Evolutionary conservation across 2,797 vertebrate species (phyloP), one percentile per base, ranked within the genome.

Genomic region (Selene dorsalis): DNA sequence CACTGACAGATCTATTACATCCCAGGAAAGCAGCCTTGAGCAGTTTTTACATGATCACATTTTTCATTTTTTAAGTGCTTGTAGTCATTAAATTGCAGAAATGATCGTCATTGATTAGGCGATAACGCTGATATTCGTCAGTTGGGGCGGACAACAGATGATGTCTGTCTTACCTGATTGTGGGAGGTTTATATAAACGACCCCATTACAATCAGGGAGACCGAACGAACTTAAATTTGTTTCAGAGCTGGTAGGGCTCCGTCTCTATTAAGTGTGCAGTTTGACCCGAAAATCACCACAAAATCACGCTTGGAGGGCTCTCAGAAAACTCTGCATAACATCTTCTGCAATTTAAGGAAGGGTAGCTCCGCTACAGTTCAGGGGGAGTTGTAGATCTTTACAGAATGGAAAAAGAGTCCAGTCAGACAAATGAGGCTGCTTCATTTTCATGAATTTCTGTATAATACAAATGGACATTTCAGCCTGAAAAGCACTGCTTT

Each of bases 281-380:
- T 87, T 88, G 88, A 88, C 88, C 85, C 82, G 81, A 78, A 82
- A 91, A 90, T 92, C 81, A 88, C 82, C 75, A 79, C 75, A 86
- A 84, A 85, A 83, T 88, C 72, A 78, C 50, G 75, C 69, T 75
- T 86, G 76, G 79, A 91, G 85, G 68, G 74, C 84, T 75, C 79
- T 87, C 65, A 73, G 61, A 72, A 73, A 68, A 82, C 43, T 65
- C 69, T 53, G 64, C 74, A 86, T 88, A 79, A 84, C 65, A 75
- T 80, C 75, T 83, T 48, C 35, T 43, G 82, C 73, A 88, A 86
- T 90, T 91, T 89, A 85, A 72, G 74, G 63, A 65, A 72, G 73
- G 80, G 80, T 60, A 74, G 82, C 47, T 83, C 66, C 50, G 75
- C 64, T 56, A 26, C 61, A 77, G 87, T 55, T 53, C 68, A 69